These are phyloP conservation scores for Rhegmatorhina hoffmannsi DNA, from an alignment of 2,113 vertebrate genomes.

Conservation along the genomic window DNA sequence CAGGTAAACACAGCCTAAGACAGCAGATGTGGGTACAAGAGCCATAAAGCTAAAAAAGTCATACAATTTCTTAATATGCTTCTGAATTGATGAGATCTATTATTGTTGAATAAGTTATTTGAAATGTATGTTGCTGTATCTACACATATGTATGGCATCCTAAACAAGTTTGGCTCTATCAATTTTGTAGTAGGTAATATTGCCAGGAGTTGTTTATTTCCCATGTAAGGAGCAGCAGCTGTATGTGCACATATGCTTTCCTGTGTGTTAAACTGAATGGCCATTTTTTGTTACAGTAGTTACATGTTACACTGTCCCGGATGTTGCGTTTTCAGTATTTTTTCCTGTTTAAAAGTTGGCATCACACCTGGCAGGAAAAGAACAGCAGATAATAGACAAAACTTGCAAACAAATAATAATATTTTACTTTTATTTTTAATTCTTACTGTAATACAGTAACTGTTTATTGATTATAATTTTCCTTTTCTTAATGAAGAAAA, in stretches of 20 bases:
- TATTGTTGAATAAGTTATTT: not conserved
- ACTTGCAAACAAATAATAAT: not conserved
- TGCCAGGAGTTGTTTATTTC: slow-evolving; percentile 49
- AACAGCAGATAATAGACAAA: not conserved
- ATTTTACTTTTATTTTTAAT: not conserved
- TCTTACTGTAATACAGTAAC: not conserved
- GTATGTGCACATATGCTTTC: not conserved
- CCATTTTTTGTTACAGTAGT: not conserved
- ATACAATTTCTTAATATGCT: not conserved
- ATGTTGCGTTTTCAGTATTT: not conserved
- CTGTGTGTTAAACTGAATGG: not conserved
- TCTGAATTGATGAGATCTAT: not conserved
- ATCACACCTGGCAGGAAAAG: not conserved
- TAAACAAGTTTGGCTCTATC: slow-evolving; percentile 11
- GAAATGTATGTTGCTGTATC: not conserved
- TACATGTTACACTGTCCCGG: not conserved
- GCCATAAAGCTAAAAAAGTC: not conserved
- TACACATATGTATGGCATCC: not conserved
- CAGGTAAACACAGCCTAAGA: not conserved
- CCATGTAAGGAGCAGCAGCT: not conserved
- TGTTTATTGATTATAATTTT: not conserved
- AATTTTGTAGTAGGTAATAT: slow-evolving; percentile 10
- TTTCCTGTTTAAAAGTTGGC: not conserved
- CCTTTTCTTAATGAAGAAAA: not conserved
- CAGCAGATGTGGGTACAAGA: not conserved